Evolutionary conservation across 2,888 invertebrate species (phyloP).

Genomic region (Zonitis immaculata): DNA sequence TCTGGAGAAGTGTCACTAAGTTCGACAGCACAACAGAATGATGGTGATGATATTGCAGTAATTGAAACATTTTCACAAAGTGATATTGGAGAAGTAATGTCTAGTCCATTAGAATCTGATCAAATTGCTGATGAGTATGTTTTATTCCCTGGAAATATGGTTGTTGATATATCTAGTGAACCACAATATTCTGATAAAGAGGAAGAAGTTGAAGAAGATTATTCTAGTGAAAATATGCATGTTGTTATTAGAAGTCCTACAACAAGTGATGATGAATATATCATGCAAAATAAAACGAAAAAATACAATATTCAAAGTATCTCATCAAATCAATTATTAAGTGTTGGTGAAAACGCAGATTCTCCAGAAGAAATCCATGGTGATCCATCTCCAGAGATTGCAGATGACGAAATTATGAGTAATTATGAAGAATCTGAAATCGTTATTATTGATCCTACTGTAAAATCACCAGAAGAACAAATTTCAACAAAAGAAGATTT

Average conservation of each 20-base stretch:
- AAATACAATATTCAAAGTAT: constrained; percentile 43
- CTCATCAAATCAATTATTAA: constrained; percentile 46
- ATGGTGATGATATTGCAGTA: constrained; percentile 56
- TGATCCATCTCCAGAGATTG: constrained; percentile 47
- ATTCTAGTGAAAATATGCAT: constrained; percentile 36
- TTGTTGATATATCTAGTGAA: constrained; percentile 55
- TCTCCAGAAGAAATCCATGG: constrained; percentile 52
- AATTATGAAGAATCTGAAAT: constrained; percentile 56
- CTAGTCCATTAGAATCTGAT: constrained; percentile 57
- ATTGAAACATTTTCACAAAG: constrained; percentile 54
- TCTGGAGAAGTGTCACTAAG: constrained; percentile 57
- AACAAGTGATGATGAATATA: constrained; percentile 46
- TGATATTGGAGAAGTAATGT: constrained; percentile 56
- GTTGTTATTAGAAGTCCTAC: constrained; percentile 47
- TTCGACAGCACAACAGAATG: constrained; percentile 56
- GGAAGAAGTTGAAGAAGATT: constrained; percentile 43
- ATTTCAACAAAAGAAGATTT: constrained; percentile 64
- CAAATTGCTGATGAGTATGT: constrained; percentile 59
- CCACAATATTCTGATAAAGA: constrained; percentile 54
- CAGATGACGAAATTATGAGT: constrained; percentile 49
- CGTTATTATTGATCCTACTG: constrained; percentile 57
- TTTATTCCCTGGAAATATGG: constrained; percentile 59
- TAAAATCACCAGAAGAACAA: constrained; percentile 60
- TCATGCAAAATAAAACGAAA: constrained; percentile 44
- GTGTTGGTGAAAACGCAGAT: constrained; percentile 51